A percentile compares a stretch with the other conserved stretches of the same genome.
Conservation (phyloP, 2,797 vertebrate genomes). For the Tragopan temminckii region DNA sequence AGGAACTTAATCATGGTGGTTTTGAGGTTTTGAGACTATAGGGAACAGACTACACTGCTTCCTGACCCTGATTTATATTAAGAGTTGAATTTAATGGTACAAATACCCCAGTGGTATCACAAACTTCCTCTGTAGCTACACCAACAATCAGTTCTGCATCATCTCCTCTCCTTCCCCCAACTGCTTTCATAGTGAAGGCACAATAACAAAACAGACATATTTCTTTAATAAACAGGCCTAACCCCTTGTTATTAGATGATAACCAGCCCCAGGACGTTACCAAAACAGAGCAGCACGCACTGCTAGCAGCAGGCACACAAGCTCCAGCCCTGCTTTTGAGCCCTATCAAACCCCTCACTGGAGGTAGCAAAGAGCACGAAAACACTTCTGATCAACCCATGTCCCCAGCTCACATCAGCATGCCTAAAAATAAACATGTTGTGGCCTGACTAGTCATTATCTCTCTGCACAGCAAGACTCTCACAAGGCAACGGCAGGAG, state of each 20-base stretch:
- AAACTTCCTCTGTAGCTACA: background rate
- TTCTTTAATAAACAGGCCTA: slow-evolving; percentile 51
- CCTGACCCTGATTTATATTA: background rate
- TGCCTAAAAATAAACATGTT: slow-evolving; percentile 59
- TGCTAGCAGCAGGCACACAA: slow-evolving; percentile 30
- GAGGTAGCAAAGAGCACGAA: background rate
- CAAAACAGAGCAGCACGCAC: slow-evolving; percentile 1
- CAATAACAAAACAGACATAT: slow-evolving; percentile 30
- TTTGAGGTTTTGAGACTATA: slow-evolving; percentile 47
- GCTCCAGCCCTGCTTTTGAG: background rate
- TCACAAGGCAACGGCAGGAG: background rate
- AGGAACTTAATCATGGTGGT: slow-evolving; percentile 19
- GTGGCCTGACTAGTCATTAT: slow-evolving; percentile 35
- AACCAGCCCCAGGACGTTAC: slow-evolving; percentile 30
- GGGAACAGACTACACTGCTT: slow-evolving; percentile 32
- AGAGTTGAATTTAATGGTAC: background rate
- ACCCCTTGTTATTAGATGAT: background rate
- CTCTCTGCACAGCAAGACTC: background rate
- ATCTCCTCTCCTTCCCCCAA: background rate
- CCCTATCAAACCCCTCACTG: background rate
- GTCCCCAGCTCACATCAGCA: slow-evolving; percentile 4
- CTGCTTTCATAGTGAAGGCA: background rate
- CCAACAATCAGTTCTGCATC: background rate
- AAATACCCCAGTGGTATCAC: background rate
- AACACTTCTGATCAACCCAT: background rate